These are phyloP conservation scores for Neodiprion pinetum DNA, from an alignment of 1,140 invertebrate genomes.

Conservation along the genomic window DNA sequence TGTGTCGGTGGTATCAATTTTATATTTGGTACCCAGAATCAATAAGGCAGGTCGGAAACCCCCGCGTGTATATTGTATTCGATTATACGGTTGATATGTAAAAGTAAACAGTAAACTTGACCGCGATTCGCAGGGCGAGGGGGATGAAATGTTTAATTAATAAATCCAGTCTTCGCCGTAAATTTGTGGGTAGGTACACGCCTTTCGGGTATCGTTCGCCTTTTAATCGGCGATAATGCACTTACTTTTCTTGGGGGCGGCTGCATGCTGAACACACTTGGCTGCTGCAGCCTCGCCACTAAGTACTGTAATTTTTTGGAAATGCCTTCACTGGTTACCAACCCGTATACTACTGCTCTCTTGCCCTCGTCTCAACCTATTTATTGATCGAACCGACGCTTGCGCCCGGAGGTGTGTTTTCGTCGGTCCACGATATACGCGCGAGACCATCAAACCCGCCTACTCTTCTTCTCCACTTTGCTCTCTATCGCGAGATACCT, in stretches of 20 bases:
- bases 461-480: not conserved
- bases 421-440: not conserved
- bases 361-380: constrained; percentile 46
- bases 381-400: constrained; percentile 53
- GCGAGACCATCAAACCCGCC: constrained; percentile 13
- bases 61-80: not conserved
- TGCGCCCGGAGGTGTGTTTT: constrained; percentile 34
- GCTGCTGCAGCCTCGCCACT: constrained; percentile 41
- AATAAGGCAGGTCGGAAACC: not conserved
- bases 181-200: not conserved
- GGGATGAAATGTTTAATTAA: constrained; percentile 19
- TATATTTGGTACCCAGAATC: not conserved
- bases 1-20: not conserved
- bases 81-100: not conserved
- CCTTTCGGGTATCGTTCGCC: not conserved
- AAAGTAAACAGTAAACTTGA: not conserved
- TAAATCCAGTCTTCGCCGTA: not conserved
- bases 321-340: constrained; percentile 41
- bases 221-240: constrained; percentile 13
- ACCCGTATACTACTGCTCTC: constrained; percentile 50
- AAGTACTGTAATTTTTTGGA: constrained; percentile 22
- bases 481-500: too few species aligned
- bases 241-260: constrained; percentile 79
- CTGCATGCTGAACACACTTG: constrained; percentile 68
- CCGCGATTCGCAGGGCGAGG: not conserved